Evolutionary conservation across 2,888 invertebrate genomes (phyloP), one percentile per base, ranked within the genome.

Genomic region (Calliphora vomitoria): DNA sequence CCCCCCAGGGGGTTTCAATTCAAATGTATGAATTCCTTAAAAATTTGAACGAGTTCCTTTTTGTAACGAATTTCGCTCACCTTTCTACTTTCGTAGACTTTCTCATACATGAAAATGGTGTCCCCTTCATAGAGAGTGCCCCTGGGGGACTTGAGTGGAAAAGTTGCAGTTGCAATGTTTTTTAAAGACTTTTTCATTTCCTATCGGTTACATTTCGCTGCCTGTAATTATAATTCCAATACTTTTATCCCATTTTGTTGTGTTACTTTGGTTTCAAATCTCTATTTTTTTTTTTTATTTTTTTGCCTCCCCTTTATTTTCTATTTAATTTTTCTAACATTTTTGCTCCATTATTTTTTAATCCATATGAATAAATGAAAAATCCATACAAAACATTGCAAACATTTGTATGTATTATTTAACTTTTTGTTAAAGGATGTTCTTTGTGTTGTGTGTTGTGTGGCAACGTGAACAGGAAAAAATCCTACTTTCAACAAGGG

Each of bases 291-390:
- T 47, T n/a, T 38, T 66, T 20, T 44, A 4, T 2, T 64, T 18
- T 66, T 11, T 4, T 64, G 18, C 41, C 18, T 6, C 31, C 25
- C 44, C 47, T 60, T 60, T 20, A 80, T 60, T 47, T 66, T 41
- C 20, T 5, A 13, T 76, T 80, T 60, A 47, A 47, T 80, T 58
- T 47, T 47, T 69, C 47, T 55, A 58, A 1, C 44, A 69, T 44
- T 79, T 58, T 60, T 80, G 47, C 60, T 80, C 60, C 44, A 60
- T 79, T 68, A 69, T 80, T 69, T 80, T 80, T 35, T 71, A 80
- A 79, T 79, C 44, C 20, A 20, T 41, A 66, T 31, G 47, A 62
- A 64, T 64, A 31, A 44, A 55, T 44, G 20, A 38, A 31, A 68
- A 68, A 68, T 55, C 18, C 18, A 44, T 58, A 58, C 8, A 68